Conservation (phyloP, 2,797 vertebrate genomes). For the Crenichthys baileyi region DNA sequence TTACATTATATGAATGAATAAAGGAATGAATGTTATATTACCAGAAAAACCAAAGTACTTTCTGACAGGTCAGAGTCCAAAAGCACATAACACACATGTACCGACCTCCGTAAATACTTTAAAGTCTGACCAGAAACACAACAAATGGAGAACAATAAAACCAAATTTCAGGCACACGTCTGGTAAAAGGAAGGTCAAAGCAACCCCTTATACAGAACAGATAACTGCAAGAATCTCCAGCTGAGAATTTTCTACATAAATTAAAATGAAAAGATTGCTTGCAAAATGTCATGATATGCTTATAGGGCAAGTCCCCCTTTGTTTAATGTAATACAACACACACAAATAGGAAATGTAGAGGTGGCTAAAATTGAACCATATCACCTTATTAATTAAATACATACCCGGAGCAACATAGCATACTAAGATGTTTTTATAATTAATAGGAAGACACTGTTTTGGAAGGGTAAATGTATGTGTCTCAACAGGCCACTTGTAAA, state of each 20-base stretch:
- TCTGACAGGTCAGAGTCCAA: slow-evolving; percentile 46
- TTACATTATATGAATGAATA: too few species aligned
- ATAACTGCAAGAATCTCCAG: neutral
- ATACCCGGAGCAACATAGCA: slow-evolving; percentile 8
- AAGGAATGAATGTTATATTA: slow-evolving; percentile 9
- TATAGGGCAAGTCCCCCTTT: neutral
- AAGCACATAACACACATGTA: slow-evolving; percentile 36
- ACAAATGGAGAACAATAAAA: slow-evolving; percentile 43
- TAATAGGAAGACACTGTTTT: slow-evolving; percentile 5
- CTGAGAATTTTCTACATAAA: neutral
- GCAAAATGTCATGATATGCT: neutral
- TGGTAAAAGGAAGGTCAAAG: slow-evolving; percentile 21
- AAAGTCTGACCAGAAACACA: slow-evolving; percentile 39
- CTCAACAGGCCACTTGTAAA: slow-evolving; percentile 3
- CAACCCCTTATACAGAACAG: slow-evolving; percentile 18
- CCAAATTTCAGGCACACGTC: slow-evolving; percentile 25
- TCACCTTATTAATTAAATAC: slow-evolving; percentile 1
- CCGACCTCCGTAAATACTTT: slow-evolving; percentile 51
- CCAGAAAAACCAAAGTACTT: slow-evolving; percentile 24
- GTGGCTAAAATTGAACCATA: slow-evolving; percentile 9
- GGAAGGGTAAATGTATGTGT: slow-evolving; percentile 2
- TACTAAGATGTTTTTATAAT: slow-evolving; percentile 14
- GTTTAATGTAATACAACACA: neutral
- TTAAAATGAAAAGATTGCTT: too few species aligned
- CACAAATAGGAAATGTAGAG: neutral